Base-by-base conservation (phyloP, 2,888 invertebrate species). In the Rhorus exstirpatorius region DNA sequence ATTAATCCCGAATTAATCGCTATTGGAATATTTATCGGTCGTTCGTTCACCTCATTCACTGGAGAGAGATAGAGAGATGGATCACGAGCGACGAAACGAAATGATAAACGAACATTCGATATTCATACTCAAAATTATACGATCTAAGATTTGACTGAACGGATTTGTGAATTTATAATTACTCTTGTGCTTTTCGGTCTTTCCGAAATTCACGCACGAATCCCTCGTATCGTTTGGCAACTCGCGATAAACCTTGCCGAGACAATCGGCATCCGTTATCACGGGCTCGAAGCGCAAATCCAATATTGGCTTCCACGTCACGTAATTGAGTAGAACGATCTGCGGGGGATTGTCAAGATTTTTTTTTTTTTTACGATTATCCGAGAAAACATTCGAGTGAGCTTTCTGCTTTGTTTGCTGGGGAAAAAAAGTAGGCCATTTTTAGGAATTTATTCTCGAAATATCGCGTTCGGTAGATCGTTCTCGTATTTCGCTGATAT, bases 21-120 rank as follows among this genome's bases (percentile, higher is more conserved):
- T 55, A 92, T 91, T 61, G 88, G 89, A 76, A 93, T 88, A 68
- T 89, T 91, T 68, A 93, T 85, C 3, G 92, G 92, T 10, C 92
- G 87, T 60, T 87, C 88, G 24, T 84, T 86, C 35, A 90, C 83
- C 83, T 92, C 92, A 61, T 91, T 89, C 72, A 93, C 92, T 92
- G 38, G 65, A 89, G 85, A 14, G 51, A 68, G 26, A 7, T 12
- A 10, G 19, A 6, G 21, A 49, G 19, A 49, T 19, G 3, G 19
- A 49, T 17, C n/a, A 19, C 7, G 7, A 19, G 19, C 8, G 14
- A 46, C 1, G 38, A 38, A 35, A 41, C 51, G 14, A 68, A 24
- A 3, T 38, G n/a, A 51, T 35, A 51, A 12, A 14, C 12, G 1
- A 7, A 61, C 19, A 55, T n/a, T n/a, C n/a, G n/a, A 55, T 35